Percentiles rank a stretch among this genome's conserved stretches.
These are phyloP conservation scores for Lepus americanus DNA, from an alignment of 2,113 vertebrate species.

Conservation along the genomic window DNA sequence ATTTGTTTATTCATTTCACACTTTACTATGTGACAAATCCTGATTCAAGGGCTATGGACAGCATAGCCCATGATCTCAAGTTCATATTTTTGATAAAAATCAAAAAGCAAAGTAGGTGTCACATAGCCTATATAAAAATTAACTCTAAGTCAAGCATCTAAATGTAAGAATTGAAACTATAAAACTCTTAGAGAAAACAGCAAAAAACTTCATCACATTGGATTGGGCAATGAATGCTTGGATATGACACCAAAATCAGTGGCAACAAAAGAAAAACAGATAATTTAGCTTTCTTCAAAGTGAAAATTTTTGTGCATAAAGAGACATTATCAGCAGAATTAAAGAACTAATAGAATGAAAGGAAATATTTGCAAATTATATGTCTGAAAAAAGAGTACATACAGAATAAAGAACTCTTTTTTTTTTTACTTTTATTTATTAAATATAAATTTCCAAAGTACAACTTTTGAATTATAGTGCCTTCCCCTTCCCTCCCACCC, in stretches of 20 bases:
- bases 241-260: constrained; percentile 23
- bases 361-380: neutral
- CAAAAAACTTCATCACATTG: neutral
- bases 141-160: neutral
- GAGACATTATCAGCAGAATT: neutral
- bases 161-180: neutral
- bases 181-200: neutral
- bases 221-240: neutral
- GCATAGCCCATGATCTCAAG: neutral
- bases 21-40: neutral
- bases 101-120: neutral
- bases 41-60: neutral
- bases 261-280: neutral
- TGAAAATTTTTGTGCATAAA: constrained; percentile 12
- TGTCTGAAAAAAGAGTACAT: neutral
- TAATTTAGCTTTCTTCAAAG: constrained; percentile 21
- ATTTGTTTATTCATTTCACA: neutral
- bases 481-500: no score
- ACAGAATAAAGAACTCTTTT: neutral
- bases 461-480: no score
- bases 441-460: no score
- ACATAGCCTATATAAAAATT: neutral
- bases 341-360: neutral
- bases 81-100: neutral
- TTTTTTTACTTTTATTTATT: no score